A percentile compares a stretch with the other conserved stretches of the same genome.
Evolutionary conservation across 2,888 invertebrate genomes (phyloP).

Genomic region (Lordiphosa fenestrarum): DNA sequence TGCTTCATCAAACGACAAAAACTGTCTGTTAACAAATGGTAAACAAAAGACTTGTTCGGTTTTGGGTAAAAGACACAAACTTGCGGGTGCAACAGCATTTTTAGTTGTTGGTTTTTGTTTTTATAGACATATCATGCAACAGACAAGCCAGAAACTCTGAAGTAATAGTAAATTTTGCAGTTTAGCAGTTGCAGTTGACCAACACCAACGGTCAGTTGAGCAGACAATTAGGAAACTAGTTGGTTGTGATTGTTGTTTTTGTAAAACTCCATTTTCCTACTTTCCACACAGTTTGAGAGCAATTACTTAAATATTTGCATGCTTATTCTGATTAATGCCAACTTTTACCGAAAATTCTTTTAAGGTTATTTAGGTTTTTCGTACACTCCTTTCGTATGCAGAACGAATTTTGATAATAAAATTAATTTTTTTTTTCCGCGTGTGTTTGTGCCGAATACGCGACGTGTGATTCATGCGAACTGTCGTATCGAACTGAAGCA

Average conservation of each 20-base stretch:
- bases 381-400: conserved; percentile 47
- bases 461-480: conserved; percentile 61
- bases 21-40: conserved; percentile 14
- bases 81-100: conserved; percentile 35
- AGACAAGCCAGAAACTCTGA: conserved; percentile 11
- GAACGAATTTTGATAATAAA: conserved; percentile 21
- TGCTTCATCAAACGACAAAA: conserved; percentile 17
- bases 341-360: conserved; percentile 23
- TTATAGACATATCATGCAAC: conserved; percentile 37
- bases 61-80: conserved; percentile 45
- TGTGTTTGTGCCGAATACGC: conserved; percentile 59
- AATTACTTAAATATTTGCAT: conserved; percentile 31
- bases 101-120: conserved; percentile 15
- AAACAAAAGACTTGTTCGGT: conserved; percentile 60
- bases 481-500: conserved; percentile 45
- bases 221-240: conserved; percentile 40
- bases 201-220: conserved; percentile 47
- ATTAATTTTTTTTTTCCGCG: conserved; percentile 24
- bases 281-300: conserved; percentile 6
- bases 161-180: conserved; percentile 37
- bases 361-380: conserved; percentile 24
- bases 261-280: conserved; percentile 2
- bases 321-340: background rate
- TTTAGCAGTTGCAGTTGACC: conserved; percentile 49
- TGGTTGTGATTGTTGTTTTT: conserved; percentile 17